Conservation (phyloP, 2,797 vertebrate species). For the Podargus strigoides region DNA sequence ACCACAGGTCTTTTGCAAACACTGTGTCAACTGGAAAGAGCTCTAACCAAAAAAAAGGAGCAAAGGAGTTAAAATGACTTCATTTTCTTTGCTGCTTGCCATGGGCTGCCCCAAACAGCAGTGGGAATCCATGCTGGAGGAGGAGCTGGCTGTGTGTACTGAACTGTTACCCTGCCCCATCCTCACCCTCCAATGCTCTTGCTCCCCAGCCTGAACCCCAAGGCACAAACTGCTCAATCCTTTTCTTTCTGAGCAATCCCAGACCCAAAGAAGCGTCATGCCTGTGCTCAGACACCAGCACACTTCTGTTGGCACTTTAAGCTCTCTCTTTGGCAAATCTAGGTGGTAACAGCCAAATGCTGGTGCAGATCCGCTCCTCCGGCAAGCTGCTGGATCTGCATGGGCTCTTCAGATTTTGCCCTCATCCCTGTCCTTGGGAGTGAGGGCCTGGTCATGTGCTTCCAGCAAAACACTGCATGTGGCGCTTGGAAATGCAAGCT, state of each 20-base stretch:
- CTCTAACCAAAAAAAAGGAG: neutral
- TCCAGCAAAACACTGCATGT: neutral
- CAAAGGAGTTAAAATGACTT: conserved; percentile 32
- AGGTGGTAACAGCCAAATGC: neutral
- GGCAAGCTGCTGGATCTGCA: neutral
- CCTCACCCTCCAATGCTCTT: neutral
- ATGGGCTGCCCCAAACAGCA: neutral
- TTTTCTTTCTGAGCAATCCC: neutral
- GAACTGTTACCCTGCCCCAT: neutral
- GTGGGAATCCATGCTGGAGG: neutral
- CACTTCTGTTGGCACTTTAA: neutral
- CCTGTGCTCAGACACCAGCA: neutral
- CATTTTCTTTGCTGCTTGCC: neutral
- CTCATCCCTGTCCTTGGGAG: neutral
- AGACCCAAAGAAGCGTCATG: neutral
- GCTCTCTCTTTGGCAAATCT: neutral
- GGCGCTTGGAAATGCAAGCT: neutral
- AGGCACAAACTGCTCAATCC: neutral
- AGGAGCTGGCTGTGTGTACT: neutral
- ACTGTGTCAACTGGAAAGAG: neutral
- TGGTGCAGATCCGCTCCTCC: neutral
- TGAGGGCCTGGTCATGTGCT: neutral
- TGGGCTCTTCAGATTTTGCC: neutral
- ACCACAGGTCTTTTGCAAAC: neutral
- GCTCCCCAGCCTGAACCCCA: neutral